These are phyloP conservation scores for Incurvaria masculella DNA, from an alignment of 2,888 invertebrate genomes.

Conservation along the genomic window DNA sequence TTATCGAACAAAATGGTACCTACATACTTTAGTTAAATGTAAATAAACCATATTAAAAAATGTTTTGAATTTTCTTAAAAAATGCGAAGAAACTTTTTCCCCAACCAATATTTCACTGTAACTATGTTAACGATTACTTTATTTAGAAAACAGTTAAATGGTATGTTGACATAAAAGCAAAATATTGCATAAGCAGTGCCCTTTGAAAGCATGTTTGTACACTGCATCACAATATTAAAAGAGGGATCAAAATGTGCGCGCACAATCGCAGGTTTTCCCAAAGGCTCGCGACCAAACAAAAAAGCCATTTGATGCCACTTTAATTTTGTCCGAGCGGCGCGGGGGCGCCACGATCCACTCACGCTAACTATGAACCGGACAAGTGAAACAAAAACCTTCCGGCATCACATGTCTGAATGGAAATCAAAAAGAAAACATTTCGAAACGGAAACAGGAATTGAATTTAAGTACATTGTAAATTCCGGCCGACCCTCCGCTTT, in stretches of 20 bases:
- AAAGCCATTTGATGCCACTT: constrained; percentile 41
- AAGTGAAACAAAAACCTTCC: constrained; percentile 1
- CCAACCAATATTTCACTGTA: no score
- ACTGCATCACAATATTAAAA: constrained; percentile 15
- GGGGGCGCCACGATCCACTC: constrained; percentile 38
- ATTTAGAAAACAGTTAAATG: no score
- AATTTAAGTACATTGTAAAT: constrained; percentile 55
- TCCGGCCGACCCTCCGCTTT: constrained; percentile 42
- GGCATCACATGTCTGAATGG: constrained; percentile 32
- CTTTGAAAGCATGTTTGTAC: neutral
- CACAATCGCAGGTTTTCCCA: constrained; percentile 31
- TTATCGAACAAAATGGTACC: no score
- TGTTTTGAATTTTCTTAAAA: no score
- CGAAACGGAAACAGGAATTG: constrained; percentile 48
- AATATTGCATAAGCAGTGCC: constrained; percentile 11
- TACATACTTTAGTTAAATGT: no score
- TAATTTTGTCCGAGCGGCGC: neutral
- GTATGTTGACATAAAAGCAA: no score
- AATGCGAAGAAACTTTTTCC: no score
- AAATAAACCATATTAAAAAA: no score
- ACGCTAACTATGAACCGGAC: constrained; percentile 46
- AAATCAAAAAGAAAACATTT: constrained; percentile 47
- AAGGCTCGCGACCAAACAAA: constrained; percentile 46
- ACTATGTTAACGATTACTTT: no score
- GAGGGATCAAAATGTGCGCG: constrained; percentile 37